Percentiles rank a stretch among this genome's conserved stretches.
Conservation (phyloP, 2,888 invertebrate species). For the Anarsia innoxiella region DNA sequence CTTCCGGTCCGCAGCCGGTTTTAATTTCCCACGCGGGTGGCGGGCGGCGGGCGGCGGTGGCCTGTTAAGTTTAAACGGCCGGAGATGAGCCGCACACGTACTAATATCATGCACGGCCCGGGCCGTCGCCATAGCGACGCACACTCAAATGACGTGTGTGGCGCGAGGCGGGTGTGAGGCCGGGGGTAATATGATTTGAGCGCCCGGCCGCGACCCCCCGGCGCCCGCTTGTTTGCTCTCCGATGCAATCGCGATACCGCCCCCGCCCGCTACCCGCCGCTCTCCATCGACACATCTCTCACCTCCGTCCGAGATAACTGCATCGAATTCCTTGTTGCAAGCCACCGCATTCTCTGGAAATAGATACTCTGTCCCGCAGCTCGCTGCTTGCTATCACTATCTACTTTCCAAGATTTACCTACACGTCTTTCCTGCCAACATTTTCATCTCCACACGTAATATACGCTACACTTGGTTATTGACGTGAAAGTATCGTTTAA, state of each 20-base stretch:
- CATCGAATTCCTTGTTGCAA: conserved; percentile 73
- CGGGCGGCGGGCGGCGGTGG: conserved; percentile 42
- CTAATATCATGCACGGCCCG: conserved; percentile 76
- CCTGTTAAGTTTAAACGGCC: conserved; percentile 69
- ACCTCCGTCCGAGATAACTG: conserved; percentile 70
- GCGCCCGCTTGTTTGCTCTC: conserved; percentile 74
- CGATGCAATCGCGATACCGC: conserved; percentile 74
- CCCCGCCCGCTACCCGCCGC: conserved; percentile 32
- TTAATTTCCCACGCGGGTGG: conserved; percentile 71
- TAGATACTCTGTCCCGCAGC: conserved; percentile 40
- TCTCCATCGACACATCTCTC: conserved; percentile 61
- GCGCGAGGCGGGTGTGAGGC: conserved; percentile 54
- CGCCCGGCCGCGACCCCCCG: conserved; percentile 61
- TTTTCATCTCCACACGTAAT: conserved; percentile 11
- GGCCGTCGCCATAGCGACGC: conserved; percentile 81
- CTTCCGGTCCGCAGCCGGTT: conserved; percentile 69
- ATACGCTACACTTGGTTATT: conserved; percentile 6
- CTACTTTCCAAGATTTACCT: no score
- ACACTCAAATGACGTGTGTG: conserved; percentile 81
- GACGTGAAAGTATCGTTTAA: conserved; percentile 13
- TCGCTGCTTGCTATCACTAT: no score
- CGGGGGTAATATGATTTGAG: conserved; percentile 75
- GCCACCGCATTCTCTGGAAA: conserved; percentile 70
- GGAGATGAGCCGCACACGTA: conserved; percentile 71
- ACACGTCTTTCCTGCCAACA: no score